Base-by-base conservation (phyloP, 1,140 invertebrate genomes). In the Drosophila carrolli region DNA sequence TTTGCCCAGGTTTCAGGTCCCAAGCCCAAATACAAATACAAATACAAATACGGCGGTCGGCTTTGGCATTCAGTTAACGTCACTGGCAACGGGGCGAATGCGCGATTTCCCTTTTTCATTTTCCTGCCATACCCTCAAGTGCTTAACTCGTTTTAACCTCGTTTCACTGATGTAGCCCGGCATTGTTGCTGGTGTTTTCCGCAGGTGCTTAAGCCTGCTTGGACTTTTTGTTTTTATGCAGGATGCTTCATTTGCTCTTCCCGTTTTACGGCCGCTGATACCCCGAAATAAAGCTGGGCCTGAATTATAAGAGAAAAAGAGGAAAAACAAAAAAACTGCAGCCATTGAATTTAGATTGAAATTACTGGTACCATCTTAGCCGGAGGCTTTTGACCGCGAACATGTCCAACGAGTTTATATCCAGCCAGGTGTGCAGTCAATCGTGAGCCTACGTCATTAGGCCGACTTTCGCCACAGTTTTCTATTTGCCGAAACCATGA, bases 81-180 rank as follows among this genome's bases (percentile, higher is more conserved):
- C 72, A 54, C 40, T 19, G 68, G 23, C 19, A 73, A 63, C 37
- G 37, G 38, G 56, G 60, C 50, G 71, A 43, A 57, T 63, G 61
- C 29, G 40, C 70, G 59, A 75, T 74, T 53, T 32, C 43, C 47
- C n/a, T 53, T 48, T 50, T 51, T 19, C 40, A 55, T 44, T 68
- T 66, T 68, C 35, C 60, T 19, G 37, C 19, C 35, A 23, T 46
- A 44, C 63, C 57, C 75, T 77, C 56, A 57, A 77, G 74, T 77
- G 56, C 75, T 78, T 78, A 78, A 78, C 75, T 78, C 75, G 75
- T 72, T 78, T 78, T 78, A 78, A 78, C 75, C 75, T 78, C 75
- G 58, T 71, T 78, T 78, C 65, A 54, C 53, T 55, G 65, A 62
- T 77, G 65, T 55, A 27, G 48, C 35, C 71, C 16, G 13, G 16